Percentiles rank a stretch among this genome's conserved stretches.
phyloP scores from a whole-genome alignment of 2,888 invertebrate species.

The Rhopalosiphum nymphaeae region DNA sequence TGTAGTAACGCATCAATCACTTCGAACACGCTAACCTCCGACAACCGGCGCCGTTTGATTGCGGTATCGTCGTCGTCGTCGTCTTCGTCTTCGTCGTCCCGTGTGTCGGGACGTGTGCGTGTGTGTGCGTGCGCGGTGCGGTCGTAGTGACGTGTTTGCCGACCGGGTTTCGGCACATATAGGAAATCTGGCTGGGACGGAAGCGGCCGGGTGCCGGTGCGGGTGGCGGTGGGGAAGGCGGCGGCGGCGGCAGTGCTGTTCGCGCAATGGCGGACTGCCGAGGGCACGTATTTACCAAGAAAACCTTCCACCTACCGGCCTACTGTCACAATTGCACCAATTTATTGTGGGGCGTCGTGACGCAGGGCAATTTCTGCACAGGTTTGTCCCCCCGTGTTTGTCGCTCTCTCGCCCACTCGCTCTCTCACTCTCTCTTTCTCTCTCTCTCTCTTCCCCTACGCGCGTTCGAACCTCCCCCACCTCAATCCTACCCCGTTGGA shows the following conservation, averaged over 20 bases:
- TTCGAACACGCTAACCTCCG: conserved; percentile 28
- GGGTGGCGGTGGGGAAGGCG: conserved; percentile 69
- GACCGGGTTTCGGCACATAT: conserved; percentile 66
- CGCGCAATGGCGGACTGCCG: conserved; percentile 74
- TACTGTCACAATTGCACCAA: conserved; percentile 99
- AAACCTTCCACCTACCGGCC: conserved; percentile 99
- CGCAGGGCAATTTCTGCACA: conserved; percentile 99
- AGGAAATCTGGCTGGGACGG: conserved; percentile 65
- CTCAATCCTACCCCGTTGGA: neutral
- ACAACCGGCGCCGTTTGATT: conserved; percentile 35
- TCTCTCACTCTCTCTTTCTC: conserved; percentile 66
- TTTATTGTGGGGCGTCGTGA: conserved; percentile 99
- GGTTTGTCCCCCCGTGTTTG: conserved; percentile 74
- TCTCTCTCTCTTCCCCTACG: conserved; percentile 64
- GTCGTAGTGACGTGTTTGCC: conserved; percentile 63
- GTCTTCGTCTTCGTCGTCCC: conserved; percentile 31
- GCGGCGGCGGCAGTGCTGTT: conserved; percentile 74
- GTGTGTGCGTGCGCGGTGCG: conserved; percentile 56
- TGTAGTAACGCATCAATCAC: conserved; percentile 36
- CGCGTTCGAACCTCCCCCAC: neutral
- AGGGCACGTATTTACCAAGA: conserved; percentile 99
- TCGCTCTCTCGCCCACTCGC: conserved; percentile 32
- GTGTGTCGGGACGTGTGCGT: conserved; percentile 50
- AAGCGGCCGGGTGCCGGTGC: conserved; percentile 67
- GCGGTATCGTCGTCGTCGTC: conserved; percentile 24